Conservation (phyloP, 1,140 invertebrate genomes). For the Diorhabda elongata region DNA sequence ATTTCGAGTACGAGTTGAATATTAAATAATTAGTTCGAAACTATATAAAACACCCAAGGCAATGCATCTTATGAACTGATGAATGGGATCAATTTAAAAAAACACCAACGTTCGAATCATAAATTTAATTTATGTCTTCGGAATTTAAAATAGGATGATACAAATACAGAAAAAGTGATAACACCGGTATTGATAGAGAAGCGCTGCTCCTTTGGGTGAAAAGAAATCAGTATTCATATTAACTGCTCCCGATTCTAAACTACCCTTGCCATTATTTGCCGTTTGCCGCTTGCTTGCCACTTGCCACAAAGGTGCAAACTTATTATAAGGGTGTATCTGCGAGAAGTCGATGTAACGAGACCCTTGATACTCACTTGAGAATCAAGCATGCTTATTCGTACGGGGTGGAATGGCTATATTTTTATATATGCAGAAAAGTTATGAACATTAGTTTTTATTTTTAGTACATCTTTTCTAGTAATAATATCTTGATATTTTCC, state of each 20-base stretch:
- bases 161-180: constrained; percentile 27
- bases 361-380: constrained; percentile 36
- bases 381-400: background rate
- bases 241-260: constrained; percentile 32
- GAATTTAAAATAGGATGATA: constrained; percentile 19
- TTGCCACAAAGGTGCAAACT: constrained; percentile 39
- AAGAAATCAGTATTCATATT: constrained; percentile 40
- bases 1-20: too few species aligned
- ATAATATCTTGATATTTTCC: too few species aligned
- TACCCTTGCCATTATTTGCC: constrained; percentile 20
- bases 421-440: too few species aligned
- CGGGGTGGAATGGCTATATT: background rate
- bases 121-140: constrained; percentile 20
- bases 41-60: too few species aligned
- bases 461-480: too few species aligned
- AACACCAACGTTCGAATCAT: constrained; percentile 17
- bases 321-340: constrained; percentile 40
- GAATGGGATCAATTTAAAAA: constrained; percentile 16
- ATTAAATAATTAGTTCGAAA: too few species aligned
- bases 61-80: background rate
- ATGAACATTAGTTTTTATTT: too few species aligned
- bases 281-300: constrained; percentile 6
- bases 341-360: constrained; percentile 39
- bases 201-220: constrained; percentile 24
- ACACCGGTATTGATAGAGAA: constrained; percentile 25